Percentiles rank a stretch among this genome's conserved stretches.
Evolutionary conservation across 2,888 invertebrate species (phyloP).

Genomic region (Thymelicus sylvestris): DNA sequence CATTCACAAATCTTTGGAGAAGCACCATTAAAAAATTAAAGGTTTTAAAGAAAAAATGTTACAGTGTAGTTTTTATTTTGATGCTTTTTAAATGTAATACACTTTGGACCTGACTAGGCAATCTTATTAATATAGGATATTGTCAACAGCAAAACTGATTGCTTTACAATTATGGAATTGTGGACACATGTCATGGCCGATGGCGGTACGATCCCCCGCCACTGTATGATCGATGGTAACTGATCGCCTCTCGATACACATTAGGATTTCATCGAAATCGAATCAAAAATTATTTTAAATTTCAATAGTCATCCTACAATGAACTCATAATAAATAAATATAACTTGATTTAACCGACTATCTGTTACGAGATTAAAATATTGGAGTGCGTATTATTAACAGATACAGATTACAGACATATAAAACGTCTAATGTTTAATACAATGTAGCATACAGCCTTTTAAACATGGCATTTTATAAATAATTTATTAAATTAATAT

Average conservation of each 20-base stretch:
- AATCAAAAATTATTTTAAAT: conserved; percentile 41
- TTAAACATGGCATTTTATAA: no score
- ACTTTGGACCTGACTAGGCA: background rate
- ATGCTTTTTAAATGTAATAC: background rate
- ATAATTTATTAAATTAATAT: no score
- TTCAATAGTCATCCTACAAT: conserved; percentile 19
- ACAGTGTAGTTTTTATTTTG: no score
- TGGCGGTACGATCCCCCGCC: conserved; percentile 47
- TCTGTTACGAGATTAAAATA: background rate
- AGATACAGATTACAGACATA: no score
- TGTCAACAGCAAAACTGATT: conserved; percentile 19
- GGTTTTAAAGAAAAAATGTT: background rate
- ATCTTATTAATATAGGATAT: conserved; percentile 1
- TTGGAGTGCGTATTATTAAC: no score
- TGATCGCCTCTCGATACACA: conserved; percentile 49
- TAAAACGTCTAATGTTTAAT: no score
- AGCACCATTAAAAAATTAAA: no score
- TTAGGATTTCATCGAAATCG: conserved; percentile 16
- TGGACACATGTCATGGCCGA: conserved; percentile 9
- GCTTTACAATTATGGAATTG: conserved; percentile 8
- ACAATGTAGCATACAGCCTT: no score
- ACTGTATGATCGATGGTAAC: conserved; percentile 64
- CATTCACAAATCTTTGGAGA: no score
- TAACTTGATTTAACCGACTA: background rate
- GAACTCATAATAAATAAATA: background rate